Percentiles rank a stretch among this genome's conserved stretches.
These are phyloP conservation scores for Cantharis flavilabris DNA, from an alignment of 2,888 invertebrate species.

Conservation along the genomic window DNA sequence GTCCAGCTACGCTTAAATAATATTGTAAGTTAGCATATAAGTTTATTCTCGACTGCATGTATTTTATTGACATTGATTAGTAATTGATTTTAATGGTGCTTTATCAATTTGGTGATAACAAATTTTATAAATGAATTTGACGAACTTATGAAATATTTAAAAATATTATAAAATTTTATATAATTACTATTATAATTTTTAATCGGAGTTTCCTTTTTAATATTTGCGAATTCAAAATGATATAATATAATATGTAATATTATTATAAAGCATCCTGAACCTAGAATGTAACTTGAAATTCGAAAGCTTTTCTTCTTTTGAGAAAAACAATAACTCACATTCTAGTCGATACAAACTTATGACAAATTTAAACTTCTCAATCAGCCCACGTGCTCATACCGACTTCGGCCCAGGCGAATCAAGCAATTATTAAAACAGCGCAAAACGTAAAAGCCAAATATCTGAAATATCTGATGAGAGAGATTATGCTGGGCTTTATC, in stretches of 20 bases:
- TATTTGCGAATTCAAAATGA: background rate
- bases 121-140: background rate
- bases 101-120: background rate
- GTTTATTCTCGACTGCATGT: slow-evolving; percentile 3
- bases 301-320: background rate
- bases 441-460: background rate
- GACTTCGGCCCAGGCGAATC: background rate
- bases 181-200: no score
- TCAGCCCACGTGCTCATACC: background rate
- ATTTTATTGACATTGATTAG: background rate
- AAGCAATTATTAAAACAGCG: background rate
- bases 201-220: background rate
- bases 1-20: slow-evolving; percentile 30
- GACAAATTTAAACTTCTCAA: background rate
- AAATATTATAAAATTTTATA: background rate
- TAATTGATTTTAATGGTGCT: background rate
- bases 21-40: slow-evolving; percentile 24
- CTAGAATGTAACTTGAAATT: background rate
- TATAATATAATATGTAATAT: background rate
- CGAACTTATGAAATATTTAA: background rate
- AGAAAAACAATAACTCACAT: background rate
- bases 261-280: background rate
- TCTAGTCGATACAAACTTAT: background rate
- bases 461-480: no score
- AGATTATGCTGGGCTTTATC: no score